Evolutionary conservation across 2,888 invertebrate species (phyloP).

Genomic region (Tridacna crocea): DNA sequence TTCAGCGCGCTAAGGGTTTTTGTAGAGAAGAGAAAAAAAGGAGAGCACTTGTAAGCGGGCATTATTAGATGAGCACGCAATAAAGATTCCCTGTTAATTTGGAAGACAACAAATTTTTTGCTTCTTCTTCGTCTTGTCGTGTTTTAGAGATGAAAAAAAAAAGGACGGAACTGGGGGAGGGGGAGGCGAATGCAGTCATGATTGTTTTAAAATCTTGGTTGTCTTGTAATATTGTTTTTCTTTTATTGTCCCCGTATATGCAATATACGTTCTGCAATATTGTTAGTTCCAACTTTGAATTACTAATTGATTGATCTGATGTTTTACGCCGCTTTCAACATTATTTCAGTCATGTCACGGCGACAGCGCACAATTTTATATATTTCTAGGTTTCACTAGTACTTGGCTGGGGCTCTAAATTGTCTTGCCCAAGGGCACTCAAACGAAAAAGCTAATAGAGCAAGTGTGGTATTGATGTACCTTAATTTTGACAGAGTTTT

Average conservation of each 20-base stretch:
- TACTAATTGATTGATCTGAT: not conserved
- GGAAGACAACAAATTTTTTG: not conserved
- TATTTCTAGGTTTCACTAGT: not conserved
- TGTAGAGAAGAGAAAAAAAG: not conserved
- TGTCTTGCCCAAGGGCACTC: too few relatives aligned
- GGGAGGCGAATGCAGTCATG: too few relatives aligned
- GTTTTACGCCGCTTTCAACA: not conserved
- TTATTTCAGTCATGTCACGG: too few relatives aligned
- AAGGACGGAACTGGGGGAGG: too few relatives aligned
- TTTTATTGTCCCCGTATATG: too few relatives aligned
- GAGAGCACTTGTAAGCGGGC: not conserved
- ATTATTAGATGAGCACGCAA: slow-evolving; percentile 8
- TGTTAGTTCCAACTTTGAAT: not conserved
- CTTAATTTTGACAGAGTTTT: too few relatives aligned
- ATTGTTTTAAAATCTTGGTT: too few relatives aligned
- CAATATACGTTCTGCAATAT: not conserved
- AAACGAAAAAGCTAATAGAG: too few relatives aligned
- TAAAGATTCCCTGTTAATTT: not conserved
- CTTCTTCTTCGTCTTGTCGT: not conserved
- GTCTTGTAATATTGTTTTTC: too few relatives aligned
- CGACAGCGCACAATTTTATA: not conserved
- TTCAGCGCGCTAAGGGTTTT: not conserved
- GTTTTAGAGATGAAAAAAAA: too few relatives aligned
- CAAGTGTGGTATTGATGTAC: too few relatives aligned
- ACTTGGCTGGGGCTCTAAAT: too few relatives aligned